These are phyloP conservation scores for Scartelaos histophorus DNA, from an alignment of 2,113 vertebrate genomes.

Conservation along the genomic window DNA sequence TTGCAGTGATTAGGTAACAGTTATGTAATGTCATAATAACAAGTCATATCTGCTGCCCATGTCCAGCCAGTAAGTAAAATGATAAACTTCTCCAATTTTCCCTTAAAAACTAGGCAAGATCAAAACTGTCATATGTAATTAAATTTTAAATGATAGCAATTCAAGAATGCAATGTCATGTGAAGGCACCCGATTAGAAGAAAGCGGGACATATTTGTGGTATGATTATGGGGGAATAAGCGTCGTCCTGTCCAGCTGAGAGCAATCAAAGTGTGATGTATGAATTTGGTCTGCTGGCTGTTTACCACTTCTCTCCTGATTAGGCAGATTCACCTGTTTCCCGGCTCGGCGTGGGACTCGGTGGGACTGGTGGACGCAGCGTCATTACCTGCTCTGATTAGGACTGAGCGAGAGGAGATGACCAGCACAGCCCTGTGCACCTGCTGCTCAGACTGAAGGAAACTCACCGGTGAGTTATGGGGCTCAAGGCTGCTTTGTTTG, in stretches of 20 bases:
- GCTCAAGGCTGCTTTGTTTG: not conserved
- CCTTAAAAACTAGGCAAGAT: no score
- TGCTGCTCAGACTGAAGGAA: conserved; percentile 33
- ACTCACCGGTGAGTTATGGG: conserved; percentile 7
- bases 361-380: conserved; percentile 57
- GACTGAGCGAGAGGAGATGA: conserved; percentile 39
- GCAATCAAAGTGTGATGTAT: conserved; percentile 54
- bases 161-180: no score
- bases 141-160: no score
- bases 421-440: conserved; percentile 43
- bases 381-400: conserved; percentile 66
- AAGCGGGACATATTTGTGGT: conserved; percentile 27
- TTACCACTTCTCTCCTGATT: conserved; percentile 53
- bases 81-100: no score
- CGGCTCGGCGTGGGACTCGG: conserved; percentile 1
- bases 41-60: no score
- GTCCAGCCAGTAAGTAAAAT: no score
- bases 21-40: no score
- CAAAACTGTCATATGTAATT: no score
- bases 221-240: conserved; percentile 48
- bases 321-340: conserved; percentile 65
- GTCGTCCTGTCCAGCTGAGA: conserved; percentile 64
- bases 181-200: no score
- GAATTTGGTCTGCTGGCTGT: conserved; percentile 55
- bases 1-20: no score